A percentile compares a stretch with the other conserved stretches of the same genome.
Evolutionary conservation across 2,113 vertebrate species (phyloP).

Genomic region (Eurystomus gularis): DNA sequence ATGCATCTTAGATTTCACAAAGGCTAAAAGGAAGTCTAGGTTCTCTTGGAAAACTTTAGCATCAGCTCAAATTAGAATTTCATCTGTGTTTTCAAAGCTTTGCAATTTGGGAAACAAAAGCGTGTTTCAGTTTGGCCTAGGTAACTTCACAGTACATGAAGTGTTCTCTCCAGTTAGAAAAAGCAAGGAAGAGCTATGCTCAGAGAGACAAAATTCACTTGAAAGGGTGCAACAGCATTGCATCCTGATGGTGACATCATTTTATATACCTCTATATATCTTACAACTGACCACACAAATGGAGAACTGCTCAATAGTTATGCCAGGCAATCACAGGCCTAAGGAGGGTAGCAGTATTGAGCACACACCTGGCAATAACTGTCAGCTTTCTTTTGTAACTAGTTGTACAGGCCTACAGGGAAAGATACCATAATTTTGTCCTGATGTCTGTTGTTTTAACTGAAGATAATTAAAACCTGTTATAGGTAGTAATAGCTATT

Average conservation of each 20-base stretch:
- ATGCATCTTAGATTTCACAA: background rate
- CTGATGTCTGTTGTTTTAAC: background rate
- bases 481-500: background rate
- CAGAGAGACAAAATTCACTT: background rate
- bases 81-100: background rate
- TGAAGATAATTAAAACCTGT: background rate
- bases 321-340: background rate
- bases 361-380: background rate
- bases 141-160: background rate
- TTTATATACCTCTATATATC: background rate
- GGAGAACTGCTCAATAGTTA: background rate
- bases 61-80: background rate
- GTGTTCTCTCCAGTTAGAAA: background rate
- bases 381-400: background rate
- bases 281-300: background rate
- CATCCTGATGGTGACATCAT: background rate
- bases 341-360: background rate
- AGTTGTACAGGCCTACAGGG: background rate
- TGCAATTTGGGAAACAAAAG: background rate
- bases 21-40: background rate
- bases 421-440: background rate
- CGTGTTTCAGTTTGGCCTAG: background rate
- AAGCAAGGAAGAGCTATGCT: background rate
- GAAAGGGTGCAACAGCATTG: background rate
- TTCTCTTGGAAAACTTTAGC: background rate